Percentiles rank a stretch among this genome's conserved stretches.
These are phyloP conservation scores for Spongilla lacustris DNA, from an alignment of 37 sponge, comb jelly and placozoan genomes.

Conservation along the genomic window DNA sequence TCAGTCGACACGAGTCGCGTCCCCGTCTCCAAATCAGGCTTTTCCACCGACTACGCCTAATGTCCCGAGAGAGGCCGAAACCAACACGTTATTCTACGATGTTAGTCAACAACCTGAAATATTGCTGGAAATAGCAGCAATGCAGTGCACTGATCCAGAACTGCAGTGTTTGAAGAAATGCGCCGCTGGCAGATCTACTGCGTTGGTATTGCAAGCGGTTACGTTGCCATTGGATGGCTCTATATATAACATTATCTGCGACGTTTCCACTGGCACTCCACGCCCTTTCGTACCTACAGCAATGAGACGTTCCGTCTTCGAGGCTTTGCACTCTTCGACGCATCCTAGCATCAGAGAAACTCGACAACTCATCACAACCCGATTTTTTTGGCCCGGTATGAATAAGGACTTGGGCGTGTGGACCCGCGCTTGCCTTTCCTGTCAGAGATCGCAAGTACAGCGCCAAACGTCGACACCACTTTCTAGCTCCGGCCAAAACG, in stretches of 20 bases:
- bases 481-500: not conserved
- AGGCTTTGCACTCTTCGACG: slow-evolving; percentile 30
- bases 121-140: no score
- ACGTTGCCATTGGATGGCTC: not conserved
- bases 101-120: no score
- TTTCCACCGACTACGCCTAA: no score
- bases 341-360: slow-evolving; percentile 54
- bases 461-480: slow-evolving; percentile 18
- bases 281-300: slow-evolving; percentile 27
- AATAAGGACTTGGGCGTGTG: slow-evolving; percentile 3
- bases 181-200: no score
- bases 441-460: slow-evolving; percentile 21
- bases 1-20: no score
- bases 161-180: no score
- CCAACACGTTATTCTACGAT: no score
- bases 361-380: slow-evolving; percentile 33
- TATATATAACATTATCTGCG: slow-evolving; percentile 6
- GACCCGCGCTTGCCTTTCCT: slow-evolving; percentile 9
- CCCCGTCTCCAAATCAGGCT: no score
- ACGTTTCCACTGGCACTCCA: slow-evolving; percentile 39
- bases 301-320: slow-evolving; percentile 26
- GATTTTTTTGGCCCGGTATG: slow-evolving; percentile 39
- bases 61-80: no score
- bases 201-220: no score
- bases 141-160: no score